Conservation (phyloP, 2,888 invertebrate species). For the Drosophila prolongata region DNA sequence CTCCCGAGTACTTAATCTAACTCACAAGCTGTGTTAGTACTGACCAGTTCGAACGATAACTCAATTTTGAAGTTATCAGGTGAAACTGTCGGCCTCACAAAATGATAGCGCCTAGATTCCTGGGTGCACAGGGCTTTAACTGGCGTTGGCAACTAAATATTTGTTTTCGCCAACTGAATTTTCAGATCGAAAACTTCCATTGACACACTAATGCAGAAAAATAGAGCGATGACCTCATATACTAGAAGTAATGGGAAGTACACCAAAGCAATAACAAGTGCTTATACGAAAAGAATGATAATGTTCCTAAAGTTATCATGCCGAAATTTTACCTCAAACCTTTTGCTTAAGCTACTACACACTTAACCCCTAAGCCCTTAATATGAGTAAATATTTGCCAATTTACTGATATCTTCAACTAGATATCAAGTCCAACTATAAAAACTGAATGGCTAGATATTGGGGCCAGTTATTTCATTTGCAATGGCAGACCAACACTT, state of each 20-base stretch:
- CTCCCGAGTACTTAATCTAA: background rate
- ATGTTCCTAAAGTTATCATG: slow-evolving; percentile 14
- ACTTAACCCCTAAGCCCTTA: slow-evolving; percentile 10
- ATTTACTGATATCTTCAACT: slow-evolving; percentile 17
- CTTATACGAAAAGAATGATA: slow-evolving; percentile 13
- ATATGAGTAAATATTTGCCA: slow-evolving; percentile 19
- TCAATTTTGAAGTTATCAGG: slow-evolving; percentile 20
- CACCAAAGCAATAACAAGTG: background rate
- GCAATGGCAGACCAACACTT: slow-evolving; percentile 46
- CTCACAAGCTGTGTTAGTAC: slow-evolving; percentile 1
- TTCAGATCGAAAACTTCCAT: slow-evolving; percentile 6
- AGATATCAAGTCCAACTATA: slow-evolving; percentile 26
- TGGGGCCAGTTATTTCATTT: slow-evolving; percentile 3
- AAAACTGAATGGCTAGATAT: background rate
- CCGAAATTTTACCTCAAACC: slow-evolving; percentile 4
- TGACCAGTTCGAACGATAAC: slow-evolving; percentile 9
- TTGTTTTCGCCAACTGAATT: slow-evolving; percentile 10
- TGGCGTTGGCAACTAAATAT: slow-evolving; percentile 11
- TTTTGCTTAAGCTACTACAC: background rate
- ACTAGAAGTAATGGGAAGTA: background rate
- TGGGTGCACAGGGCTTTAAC: slow-evolving; percentile 19
- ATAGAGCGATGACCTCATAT: background rate
- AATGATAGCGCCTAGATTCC: slow-evolving; percentile 18
- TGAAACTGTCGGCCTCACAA: slow-evolving; percentile 13
- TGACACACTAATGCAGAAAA: slow-evolving; percentile 12